Evolutionary conservation across 2,888 invertebrate species (phyloP).

Genomic region (Autographa pulchrina): DNA sequence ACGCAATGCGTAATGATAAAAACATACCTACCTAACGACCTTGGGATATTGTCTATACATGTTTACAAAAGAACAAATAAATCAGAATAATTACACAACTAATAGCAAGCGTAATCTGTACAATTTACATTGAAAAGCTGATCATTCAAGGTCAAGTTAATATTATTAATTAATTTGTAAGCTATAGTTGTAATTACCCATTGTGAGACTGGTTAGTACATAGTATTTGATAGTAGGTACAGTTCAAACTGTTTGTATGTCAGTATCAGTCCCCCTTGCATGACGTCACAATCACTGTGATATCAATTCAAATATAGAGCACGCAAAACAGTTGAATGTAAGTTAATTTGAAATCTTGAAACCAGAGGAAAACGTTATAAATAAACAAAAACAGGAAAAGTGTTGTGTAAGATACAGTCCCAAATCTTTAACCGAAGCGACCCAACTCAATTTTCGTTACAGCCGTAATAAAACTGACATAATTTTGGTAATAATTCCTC

Average conservation of each 20-base stretch:
- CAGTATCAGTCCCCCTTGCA: not conserved
- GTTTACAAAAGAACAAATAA: conserved; percentile 48
- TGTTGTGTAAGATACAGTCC: conserved; percentile 28
- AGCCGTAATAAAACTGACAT: conserved; percentile 21
- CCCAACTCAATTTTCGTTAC: conserved; percentile 30
- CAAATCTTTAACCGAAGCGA: conserved; percentile 28
- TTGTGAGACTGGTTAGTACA: conserved; percentile 43
- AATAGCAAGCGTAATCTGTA: conserved; percentile 62
- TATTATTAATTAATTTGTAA: conserved; percentile 62
- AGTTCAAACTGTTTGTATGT: not conserved
- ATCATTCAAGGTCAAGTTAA: conserved; percentile 72
- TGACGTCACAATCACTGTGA: conserved; percentile 23
- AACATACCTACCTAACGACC: conserved; percentile 20
- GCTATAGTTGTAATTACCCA: conserved; percentile 56
- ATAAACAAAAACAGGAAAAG: conserved; percentile 35
- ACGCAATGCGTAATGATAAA: conserved; percentile 29
- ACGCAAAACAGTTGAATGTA: not conserved
- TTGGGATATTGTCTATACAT: conserved; percentile 45
- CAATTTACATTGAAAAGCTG: conserved; percentile 74
- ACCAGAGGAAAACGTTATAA: conserved; percentile 40
- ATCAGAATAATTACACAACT: conserved; percentile 48
- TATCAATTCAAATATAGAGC: conserved; percentile 16
- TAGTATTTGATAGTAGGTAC: not conserved
- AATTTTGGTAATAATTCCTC: conserved; percentile 9
- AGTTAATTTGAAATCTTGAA: conserved; percentile 5